Evolutionary conservation across 2,113 vertebrate species (phyloP).

Genomic region (Enhydra lutris): DNA sequence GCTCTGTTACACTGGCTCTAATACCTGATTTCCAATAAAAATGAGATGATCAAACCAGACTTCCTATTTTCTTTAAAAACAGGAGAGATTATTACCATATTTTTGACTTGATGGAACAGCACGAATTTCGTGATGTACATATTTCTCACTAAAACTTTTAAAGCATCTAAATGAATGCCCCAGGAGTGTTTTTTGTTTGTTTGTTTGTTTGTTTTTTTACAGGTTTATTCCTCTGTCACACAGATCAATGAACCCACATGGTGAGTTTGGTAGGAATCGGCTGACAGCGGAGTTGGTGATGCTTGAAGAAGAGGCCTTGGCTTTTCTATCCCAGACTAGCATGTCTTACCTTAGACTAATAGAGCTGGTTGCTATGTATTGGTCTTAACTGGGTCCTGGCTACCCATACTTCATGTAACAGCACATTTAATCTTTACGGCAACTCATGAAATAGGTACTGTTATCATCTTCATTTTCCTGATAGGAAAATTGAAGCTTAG

Average conservation of each 20-base stretch:
- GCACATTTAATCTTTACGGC: not conserved
- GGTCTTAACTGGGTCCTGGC: not conserved
- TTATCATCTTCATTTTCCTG: not conserved
- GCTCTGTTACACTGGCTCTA: not conserved
- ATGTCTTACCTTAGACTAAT: not conserved
- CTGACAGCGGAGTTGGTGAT: not conserved
- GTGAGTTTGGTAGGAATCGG: not conserved
- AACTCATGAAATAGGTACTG: not conserved
- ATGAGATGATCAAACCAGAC: not conserved
- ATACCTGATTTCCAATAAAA: not conserved
- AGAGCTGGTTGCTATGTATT: not conserved
- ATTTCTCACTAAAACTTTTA: not conserved
- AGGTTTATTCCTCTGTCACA: not conserved
- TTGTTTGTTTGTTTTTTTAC: not conserved
- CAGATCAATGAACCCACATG: not conserved
- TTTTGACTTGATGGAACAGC: not conserved
- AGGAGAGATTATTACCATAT: not conserved
- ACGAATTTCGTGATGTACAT: not conserved
- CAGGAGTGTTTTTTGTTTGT: not conserved
- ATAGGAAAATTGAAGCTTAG: not conserved
- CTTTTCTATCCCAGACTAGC: not conserved
- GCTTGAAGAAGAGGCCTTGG: not conserved
- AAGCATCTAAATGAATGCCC: not conserved
- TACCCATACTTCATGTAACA: not conserved
- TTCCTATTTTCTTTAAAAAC: not conserved